Conservation (phyloP, 2,888 invertebrate genomes). For the Norana najaformis region DNA sequence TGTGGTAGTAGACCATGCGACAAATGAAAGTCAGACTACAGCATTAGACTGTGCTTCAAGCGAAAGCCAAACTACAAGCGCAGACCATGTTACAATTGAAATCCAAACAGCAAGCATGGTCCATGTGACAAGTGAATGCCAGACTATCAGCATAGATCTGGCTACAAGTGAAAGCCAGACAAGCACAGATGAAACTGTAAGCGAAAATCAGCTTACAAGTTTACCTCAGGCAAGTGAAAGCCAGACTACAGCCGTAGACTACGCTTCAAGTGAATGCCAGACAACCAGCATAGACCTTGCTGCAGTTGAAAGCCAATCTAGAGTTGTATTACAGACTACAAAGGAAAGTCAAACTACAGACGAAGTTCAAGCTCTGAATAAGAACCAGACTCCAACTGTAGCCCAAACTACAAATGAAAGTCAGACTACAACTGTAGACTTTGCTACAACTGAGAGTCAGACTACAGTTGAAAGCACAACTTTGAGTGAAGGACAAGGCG, state of each 20-base stretch:
- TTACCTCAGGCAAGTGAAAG: neutral
- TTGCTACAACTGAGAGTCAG: neutral
- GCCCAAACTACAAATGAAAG: neutral
- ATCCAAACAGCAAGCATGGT: neutral
- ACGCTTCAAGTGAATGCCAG: neutral
- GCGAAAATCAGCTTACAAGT: neutral
- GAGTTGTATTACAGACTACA: neutral
- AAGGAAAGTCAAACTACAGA: neutral
- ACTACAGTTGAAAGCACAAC: neutral
- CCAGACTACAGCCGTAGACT: neutral
- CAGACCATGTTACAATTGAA: neutral
- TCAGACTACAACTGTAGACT: neutral
- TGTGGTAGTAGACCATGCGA: neutral
- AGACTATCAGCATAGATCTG: neutral
- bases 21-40: neutral
- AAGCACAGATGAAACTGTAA: neutral
- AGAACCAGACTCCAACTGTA: neutral
- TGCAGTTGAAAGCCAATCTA: neutral
- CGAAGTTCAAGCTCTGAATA: neutral
- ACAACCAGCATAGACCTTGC: neutral
- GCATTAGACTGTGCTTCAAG: neutral
- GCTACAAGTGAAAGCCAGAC: neutral
- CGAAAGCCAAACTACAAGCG: neutral
- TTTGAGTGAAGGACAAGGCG: neutral
- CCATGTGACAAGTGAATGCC: neutral